Percentiles rank a stretch among this genome's conserved stretches.
Evolutionary conservation across 2,797 vertebrate species (phyloP).

Genomic region (Austrolebias charrua): DNA sequence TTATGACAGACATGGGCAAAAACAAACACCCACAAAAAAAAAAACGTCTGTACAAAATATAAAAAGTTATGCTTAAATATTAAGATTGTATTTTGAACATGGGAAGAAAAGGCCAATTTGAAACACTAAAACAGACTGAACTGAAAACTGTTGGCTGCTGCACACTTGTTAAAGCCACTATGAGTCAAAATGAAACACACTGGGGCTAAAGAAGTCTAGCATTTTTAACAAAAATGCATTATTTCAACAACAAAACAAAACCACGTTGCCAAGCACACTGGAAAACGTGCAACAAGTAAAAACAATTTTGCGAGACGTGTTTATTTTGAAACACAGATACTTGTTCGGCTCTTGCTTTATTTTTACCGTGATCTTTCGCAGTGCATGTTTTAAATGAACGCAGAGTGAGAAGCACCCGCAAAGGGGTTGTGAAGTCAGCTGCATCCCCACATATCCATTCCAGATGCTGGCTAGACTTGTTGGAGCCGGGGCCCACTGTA

Average conservation of each 20-base stretch:
- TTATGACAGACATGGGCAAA: no score
- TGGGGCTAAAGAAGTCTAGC: constrained; percentile 48
- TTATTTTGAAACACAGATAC: constrained; percentile 85
- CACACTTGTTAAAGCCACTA: constrained; percentile 60
- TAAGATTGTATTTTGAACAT: constrained; percentile 26
- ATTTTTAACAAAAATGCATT: constrained; percentile 47
- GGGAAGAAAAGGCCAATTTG: constrained; percentile 40
- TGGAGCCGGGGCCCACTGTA: constrained; percentile 91
- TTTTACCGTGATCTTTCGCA: constrained; percentile 43
- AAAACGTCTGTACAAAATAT: neutral
- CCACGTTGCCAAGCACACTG: constrained; percentile 87
- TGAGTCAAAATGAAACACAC: constrained; percentile 61
- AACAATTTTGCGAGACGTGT: constrained; percentile 64
- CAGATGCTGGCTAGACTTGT: constrained; percentile 99
- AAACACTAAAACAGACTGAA: constrained; percentile 43
- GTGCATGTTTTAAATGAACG: constrained; percentile 77
- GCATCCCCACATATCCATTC: constrained; percentile 95
- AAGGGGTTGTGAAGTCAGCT: constrained; percentile 76
- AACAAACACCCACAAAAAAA: no score
- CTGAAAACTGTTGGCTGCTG: constrained; percentile 64
- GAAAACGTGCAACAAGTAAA: constrained; percentile 79
- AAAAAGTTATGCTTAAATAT: constrained; percentile 6
- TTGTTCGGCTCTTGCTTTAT: constrained; percentile 43
- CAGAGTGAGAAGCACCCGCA: constrained; percentile 70
- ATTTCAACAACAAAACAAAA: constrained; percentile 83